Conservation (phyloP, 2,888 invertebrate species). For the Harpagoxenus sublaevis region DNA sequence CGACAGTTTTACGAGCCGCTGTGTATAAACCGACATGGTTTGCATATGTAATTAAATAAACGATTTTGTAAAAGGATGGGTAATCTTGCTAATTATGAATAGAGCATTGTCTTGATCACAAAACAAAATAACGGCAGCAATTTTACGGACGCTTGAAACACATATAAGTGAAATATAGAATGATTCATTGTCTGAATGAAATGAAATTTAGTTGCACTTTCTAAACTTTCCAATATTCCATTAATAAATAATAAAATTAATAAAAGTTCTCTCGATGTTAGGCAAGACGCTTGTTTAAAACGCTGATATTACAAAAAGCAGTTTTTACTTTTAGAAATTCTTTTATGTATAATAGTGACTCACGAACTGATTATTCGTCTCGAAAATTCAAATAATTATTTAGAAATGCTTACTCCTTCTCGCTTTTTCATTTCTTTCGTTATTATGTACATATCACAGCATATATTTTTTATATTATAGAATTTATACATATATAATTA, state of each 20-base stretch:
- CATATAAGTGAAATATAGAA: background rate
- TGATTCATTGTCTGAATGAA: background rate
- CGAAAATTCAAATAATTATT: background rate
- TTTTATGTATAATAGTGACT: no score
- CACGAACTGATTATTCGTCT: no score
- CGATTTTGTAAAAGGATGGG: constrained; percentile 7
- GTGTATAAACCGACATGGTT: constrained; percentile 53
- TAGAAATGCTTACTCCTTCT: background rate
- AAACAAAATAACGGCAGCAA: background rate
- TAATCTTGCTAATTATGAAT: background rate
- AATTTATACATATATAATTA: background rate
- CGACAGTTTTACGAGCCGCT: background rate
- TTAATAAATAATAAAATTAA: constrained; percentile 4
- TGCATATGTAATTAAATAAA: constrained; percentile 63
- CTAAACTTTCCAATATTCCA: background rate
- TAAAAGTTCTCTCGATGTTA: background rate
- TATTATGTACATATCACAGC: background rate
- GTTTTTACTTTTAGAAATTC: no score
- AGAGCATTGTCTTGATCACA: background rate
- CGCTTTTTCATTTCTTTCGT: background rate
- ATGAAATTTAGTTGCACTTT: background rate
- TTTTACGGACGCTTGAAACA: background rate
- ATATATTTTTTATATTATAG: background rate
- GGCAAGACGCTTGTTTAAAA: background rate
- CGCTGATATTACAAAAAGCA: no score